Evolutionary conservation across 2,113 vertebrate species (phyloP).

Genomic region (Solea senegalensis): DNA sequence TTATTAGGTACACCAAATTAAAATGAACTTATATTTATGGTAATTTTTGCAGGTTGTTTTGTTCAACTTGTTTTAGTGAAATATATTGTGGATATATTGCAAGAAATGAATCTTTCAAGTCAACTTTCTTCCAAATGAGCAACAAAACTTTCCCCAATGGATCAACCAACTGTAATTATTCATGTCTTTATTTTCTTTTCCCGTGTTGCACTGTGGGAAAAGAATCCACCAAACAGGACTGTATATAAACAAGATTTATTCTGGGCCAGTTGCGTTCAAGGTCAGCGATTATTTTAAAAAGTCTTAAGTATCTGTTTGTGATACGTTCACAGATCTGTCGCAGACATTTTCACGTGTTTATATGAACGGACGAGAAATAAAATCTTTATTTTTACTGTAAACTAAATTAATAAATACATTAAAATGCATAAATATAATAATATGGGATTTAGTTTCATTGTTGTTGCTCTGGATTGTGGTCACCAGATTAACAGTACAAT

Average conservation of each 20-base stretch:
- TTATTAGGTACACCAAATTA: not conserved
- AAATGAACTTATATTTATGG: no score
- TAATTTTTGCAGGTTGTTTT: no score
- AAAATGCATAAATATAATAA: not conserved
- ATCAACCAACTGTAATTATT: not conserved
- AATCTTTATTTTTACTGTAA: not conserved
- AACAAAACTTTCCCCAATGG: no score
- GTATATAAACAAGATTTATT: constrained; percentile 4
- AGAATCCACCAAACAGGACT: not conserved
- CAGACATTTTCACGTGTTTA: no score
- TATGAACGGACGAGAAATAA: no score
- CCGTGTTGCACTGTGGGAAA: constrained; percentile 1
- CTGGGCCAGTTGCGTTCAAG: not conserved
- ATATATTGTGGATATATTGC: no score
- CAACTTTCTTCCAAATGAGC: no score
- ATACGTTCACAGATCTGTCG: not conserved
- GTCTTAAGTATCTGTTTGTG: no score
- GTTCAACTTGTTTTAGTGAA: no score
- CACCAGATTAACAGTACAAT: not conserved
- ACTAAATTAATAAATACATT: not conserved
- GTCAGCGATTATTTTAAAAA: not conserved
- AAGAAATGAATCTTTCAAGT: no score
- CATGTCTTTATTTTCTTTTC: not conserved
- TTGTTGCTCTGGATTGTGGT: not conserved
- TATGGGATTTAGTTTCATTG: not conserved